Conservation (phyloP, 2,113 vertebrate genomes). For the Tyrannus savana region DNA sequence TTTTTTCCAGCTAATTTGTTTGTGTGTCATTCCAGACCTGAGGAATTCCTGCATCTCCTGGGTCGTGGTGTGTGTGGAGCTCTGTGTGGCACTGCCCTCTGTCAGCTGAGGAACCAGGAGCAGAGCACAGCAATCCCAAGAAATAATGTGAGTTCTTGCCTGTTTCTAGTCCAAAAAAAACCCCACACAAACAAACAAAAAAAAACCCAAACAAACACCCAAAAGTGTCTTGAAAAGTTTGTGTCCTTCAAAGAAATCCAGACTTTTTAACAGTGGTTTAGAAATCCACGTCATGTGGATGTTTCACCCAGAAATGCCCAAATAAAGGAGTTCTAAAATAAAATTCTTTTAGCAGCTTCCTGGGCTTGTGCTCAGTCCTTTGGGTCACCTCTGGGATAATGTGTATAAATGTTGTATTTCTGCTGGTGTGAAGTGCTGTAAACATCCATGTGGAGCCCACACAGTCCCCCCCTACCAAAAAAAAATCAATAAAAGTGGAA, state of each 20-base stretch:
- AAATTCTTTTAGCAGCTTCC: neutral
- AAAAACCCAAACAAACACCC: neutral
- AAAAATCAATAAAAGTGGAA: neutral
- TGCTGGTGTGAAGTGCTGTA: neutral
- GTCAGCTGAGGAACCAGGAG: conserved; percentile 59
- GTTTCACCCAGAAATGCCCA: neutral
- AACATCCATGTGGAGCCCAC: neutral
- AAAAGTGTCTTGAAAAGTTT: neutral
- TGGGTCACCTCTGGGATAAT: neutral
- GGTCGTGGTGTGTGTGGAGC: conserved; percentile 2
- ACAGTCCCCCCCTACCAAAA: neutral
- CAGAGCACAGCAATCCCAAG: neutral
- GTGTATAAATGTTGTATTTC: neutral
- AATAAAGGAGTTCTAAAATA: neutral
- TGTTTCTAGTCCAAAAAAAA: neutral
- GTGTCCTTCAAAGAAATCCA: neutral
- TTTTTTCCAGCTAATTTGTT: conserved; percentile 1
- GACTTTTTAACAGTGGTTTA: neutral
- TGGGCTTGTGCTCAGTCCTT: neutral
- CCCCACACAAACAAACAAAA: too few relatives aligned
- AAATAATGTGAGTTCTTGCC: neutral
- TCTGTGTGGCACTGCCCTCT: conserved; percentile 46
- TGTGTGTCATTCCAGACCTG: conserved; percentile 41
- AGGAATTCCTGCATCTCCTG: conserved; percentile 72
- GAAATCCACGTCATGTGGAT: neutral